Evolutionary conservation across 2,888 invertebrate species (phyloP), one percentile per base, ranked within the genome.

Genomic region (Dexiosoma caninum): DNA sequence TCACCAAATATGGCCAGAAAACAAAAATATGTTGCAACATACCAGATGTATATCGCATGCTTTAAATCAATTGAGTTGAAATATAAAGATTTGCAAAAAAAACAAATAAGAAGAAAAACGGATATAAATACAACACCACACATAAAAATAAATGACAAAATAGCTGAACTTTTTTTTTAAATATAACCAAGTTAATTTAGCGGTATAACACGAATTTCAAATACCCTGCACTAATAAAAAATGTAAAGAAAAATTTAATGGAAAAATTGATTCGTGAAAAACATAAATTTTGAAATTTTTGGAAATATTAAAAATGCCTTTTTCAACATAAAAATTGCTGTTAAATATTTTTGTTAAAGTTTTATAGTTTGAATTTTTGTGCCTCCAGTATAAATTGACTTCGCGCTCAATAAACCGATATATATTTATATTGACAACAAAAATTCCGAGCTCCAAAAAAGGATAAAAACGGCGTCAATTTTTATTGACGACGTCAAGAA

Each of bases 1-100:
- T 27, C 35, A 12, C 32, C 9, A 14, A 57, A 55, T 53, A 66
- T 64, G 59, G 51, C 14, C 35, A 79, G n/a, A n/a, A n/a, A n/a
- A 64, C 42, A 23, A 10, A 9, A 30, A 1, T 32, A 3, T 66
- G 55, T 76, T 76, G 70, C 75, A 64, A 75, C 71, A 67, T 60
- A 14, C 44, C 9, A 44, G 46, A 55, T 66, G 14, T 9, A 35
- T 49, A 40, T 66, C 32, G 49, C 49, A 37, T 30, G 32, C 21
- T 57, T 46, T 14, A 21, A 14, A 46, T 44, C 32, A 64, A 74
- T 49, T 23, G 21, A 53, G 23, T 30, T 49, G 8, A 55, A 74
- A 23, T 16, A n/a, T n/a, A 44, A 66, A 40, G 21, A 19, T 12
- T 23, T 59, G 23, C 19, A 44, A 1, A 53, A 23, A 44, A n/a